Conservation (phyloP, 1,140 invertebrate species). For the Anastatus disparis region DNA sequence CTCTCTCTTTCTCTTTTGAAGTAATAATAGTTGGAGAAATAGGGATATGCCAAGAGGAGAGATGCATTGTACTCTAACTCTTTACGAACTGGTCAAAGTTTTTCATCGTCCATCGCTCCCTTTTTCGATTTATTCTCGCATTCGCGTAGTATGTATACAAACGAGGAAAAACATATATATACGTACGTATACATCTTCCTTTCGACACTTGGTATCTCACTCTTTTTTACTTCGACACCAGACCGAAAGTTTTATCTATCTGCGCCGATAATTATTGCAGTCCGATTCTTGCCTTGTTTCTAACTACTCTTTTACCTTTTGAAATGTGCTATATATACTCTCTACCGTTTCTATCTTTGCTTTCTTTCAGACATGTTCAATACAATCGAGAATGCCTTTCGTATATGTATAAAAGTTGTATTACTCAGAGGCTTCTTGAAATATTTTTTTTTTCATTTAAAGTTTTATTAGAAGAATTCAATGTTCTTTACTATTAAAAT, state of each 20-base stretch:
- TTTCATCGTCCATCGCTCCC: constrained; percentile 56
- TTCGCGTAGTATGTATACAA: too few relatives aligned
- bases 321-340: constrained; percentile 37
- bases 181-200: constrained; percentile 28
- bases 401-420: too few relatives aligned
- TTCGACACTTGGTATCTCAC: constrained; percentile 18
- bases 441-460: too few relatives aligned
- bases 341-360: constrained; percentile 36
- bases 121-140: constrained; percentile 41
- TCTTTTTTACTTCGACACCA: constrained; percentile 42
- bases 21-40: too few relatives aligned
- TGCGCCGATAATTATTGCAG: constrained; percentile 60
- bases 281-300: constrained; percentile 43
- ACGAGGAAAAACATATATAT: too few relatives aligned
- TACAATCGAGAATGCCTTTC: too few relatives aligned
- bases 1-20: constrained; percentile 5
- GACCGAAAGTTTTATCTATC: constrained; percentile 33
- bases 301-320: neutral
- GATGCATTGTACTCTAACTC: constrained; percentile 55
- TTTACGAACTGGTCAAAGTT: constrained; percentile 62
- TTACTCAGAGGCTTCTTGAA: too few relatives aligned
- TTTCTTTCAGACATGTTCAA: constrained; percentile 31
- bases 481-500: too few relatives aligned
- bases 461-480: too few relatives aligned
- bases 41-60: constrained; percentile 53